Conservation (phyloP, 2,797 vertebrate species). For the Phylloscopus collybita region DNA sequence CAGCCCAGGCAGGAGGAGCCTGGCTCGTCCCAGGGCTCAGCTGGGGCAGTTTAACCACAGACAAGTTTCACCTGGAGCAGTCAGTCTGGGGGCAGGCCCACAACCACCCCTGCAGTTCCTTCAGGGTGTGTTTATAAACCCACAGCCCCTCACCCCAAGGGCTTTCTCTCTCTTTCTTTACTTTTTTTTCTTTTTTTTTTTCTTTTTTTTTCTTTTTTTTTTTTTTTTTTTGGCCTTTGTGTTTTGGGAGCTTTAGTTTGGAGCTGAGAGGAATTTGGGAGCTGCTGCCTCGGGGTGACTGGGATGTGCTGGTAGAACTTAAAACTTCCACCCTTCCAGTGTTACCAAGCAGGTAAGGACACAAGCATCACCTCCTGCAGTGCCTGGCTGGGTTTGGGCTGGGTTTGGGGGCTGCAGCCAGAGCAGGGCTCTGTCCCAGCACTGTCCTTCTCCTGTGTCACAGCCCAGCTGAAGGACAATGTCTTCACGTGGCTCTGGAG, state of each 20-base stretch:
- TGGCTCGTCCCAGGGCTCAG: neutral
- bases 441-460: accelerated
- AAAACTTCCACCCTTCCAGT: neutral
- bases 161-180: neutral
- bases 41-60: neutral
- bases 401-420: neutral
- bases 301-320: neutral
- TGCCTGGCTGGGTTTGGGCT: neutral
- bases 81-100: neutral
- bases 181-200: too few species aligned
- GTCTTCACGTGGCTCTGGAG: neutral
- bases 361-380: accelerated
- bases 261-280: neutral
- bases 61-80: slow-evolving; percentile 31
- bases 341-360: neutral
- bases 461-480: neutral
- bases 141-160: accelerated
- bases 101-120: neutral
- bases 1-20: accelerated
- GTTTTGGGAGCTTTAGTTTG: neutral
- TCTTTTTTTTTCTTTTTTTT: accelerated
- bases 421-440: neutral
- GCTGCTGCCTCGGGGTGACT: accelerated
- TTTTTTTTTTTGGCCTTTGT: neutral
- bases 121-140: slow-evolving; percentile 26